Conservation (phyloP, 2,113 vertebrate genomes). For the Etheostoma cragini region DNA sequence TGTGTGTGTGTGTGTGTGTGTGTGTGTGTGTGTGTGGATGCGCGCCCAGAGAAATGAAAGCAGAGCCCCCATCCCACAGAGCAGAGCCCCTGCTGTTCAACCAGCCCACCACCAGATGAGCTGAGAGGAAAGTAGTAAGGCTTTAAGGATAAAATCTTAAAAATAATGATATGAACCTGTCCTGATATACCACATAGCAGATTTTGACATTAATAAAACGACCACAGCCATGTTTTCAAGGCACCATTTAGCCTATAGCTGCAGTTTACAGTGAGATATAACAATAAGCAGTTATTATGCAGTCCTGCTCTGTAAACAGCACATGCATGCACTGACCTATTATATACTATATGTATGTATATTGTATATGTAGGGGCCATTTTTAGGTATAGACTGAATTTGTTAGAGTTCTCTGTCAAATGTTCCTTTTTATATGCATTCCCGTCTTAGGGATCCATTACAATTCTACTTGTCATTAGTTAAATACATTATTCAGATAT, state of each 20-base stretch:
- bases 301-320: background rate
- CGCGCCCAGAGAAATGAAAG: slow-evolving; percentile 34
- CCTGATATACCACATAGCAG: background rate
- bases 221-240: background rate
- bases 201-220: background rate
- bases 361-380: no score
- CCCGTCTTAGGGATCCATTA: no score
- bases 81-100: slow-evolving; percentile 52
- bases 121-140: background rate
- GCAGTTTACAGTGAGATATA: background rate
- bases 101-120: slow-evolving; percentile 24
- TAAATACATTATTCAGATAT: background rate
- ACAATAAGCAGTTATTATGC: background rate
- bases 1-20: slow-evolving; percentile 30
- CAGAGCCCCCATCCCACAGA: slow-evolving; percentile 27
- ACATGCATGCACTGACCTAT: background rate
- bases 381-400: background rate
- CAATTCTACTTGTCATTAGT: background rate
- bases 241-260: no score
- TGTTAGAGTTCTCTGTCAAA: background rate
- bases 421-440: background rate
- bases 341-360: no score
- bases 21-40: slow-evolving; percentile 40
- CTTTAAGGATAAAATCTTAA: background rate
- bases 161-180: background rate